A percentile compares a stretch with the other conserved stretches of the same genome.
These are phyloP conservation scores for Pygmarrhopalites habei DNA, from an alignment of 1,140 invertebrate species.

Conservation along the genomic window DNA sequence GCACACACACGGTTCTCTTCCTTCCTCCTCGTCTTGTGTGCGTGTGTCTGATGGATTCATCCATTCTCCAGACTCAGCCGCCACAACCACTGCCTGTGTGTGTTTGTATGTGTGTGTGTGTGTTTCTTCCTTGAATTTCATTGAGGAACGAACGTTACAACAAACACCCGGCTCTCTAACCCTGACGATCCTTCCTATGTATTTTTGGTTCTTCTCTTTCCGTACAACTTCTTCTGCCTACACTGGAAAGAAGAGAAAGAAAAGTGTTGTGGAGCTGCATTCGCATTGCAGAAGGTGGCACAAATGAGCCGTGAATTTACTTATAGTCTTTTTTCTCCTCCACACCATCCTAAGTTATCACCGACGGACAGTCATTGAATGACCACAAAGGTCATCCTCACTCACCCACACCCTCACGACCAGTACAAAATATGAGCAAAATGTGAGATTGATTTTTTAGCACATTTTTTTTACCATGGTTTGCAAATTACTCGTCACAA, in stretches of 20 bases:
- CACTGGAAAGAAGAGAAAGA: not conserved
- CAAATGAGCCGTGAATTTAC: slow-evolving; percentile 9
- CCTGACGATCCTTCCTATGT: not conserved
- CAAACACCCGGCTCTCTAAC: not conserved
- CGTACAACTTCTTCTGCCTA: not conserved
- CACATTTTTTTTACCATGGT: too few species aligned
- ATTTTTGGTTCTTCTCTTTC: not conserved
- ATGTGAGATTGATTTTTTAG: too few species aligned
- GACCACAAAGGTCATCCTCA: too few species aligned
- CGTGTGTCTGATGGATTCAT: slow-evolving; percentile 12
- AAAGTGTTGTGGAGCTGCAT: not conserved
- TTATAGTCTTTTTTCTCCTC: too few species aligned
- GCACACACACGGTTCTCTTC: not conserved
- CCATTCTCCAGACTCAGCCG: not conserved
- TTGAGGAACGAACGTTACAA: not conserved
- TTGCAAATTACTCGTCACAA: too few species aligned
- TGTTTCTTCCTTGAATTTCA: slow-evolving; percentile 5
- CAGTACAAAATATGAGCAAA: too few species aligned
- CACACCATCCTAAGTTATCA: too few species aligned
- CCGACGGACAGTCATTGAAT: too few species aligned
- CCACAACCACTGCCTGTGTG: not conserved
- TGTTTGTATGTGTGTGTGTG: not conserved
- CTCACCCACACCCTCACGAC: too few species aligned
- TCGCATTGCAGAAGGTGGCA: not conserved
- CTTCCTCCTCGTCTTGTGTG: too few species aligned